Conservation (phyloP, 2,888 invertebrate genomes). For the Lasioglossum villosulum region DNA sequence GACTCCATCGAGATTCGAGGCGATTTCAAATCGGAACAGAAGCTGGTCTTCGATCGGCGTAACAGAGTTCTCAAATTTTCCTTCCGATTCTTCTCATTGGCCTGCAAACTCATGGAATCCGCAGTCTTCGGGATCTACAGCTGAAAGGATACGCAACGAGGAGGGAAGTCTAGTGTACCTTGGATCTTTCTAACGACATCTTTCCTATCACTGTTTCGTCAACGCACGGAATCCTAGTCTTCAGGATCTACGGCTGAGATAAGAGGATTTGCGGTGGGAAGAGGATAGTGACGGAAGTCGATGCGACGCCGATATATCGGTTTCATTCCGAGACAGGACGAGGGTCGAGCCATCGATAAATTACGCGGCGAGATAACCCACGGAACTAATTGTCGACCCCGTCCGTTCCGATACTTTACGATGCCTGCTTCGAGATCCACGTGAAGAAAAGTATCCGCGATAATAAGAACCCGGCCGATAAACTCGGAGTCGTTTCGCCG, state of each 20-base stretch:
- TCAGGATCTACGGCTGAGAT: neutral
- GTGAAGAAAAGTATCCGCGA: constrained; percentile 38
- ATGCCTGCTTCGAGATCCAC: constrained; percentile 28
- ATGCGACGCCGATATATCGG: constrained; percentile 38
- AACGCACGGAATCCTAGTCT: neutral
- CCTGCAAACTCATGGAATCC: too few relatives aligned
- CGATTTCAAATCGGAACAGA: too few relatives aligned
- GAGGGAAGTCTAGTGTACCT: neutral
- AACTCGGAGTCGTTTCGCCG: constrained; percentile 17
- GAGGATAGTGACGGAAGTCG: constrained; percentile 50
- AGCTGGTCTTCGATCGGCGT: too few relatives aligned
- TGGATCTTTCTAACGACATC: neutral
- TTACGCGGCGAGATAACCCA: constrained; percentile 59
- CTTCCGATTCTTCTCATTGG: too few relatives aligned
- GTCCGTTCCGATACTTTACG: constrained; percentile 24
- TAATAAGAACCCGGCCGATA: constrained; percentile 28
- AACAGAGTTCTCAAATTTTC: too few relatives aligned
- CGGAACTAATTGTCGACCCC: constrained; percentile 57
- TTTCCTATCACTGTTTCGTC: neutral
- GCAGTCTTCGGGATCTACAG: neutral
- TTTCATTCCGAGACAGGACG: constrained; percentile 7
- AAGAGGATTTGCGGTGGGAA: constrained; percentile 1
- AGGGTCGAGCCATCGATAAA: constrained; percentile 52
- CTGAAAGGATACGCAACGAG: neutral
- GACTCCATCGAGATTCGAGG: too few relatives aligned